phyloP scores from a whole-genome alignment of 37 sponge, comb jelly and placozoan genomes.

The Mnemiopsis leidyi region DNA sequence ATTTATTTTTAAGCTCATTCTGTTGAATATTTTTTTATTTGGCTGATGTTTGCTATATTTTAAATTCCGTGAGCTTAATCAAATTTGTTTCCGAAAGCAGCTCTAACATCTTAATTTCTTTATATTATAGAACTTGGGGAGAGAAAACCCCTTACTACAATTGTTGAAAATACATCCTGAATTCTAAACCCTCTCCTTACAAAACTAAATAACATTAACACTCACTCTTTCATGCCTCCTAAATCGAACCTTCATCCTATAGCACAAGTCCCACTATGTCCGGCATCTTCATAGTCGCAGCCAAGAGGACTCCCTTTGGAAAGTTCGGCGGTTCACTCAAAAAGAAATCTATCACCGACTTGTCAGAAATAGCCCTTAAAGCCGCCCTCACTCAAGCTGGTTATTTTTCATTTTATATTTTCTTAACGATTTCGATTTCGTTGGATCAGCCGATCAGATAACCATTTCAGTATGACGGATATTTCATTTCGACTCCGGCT shows the following conservation, averaged over 20 bases:
- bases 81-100: not conserved
- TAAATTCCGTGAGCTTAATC: not conserved
- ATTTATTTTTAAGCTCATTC: not conserved
- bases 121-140: too few relatives aligned
- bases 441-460: too few relatives aligned
- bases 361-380: constrained; percentile 73
- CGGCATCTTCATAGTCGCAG: constrained; percentile 91
- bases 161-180: too few relatives aligned
- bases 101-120: too few relatives aligned
- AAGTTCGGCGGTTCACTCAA: constrained; percentile 90
- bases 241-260: not conserved
- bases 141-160: too few relatives aligned
- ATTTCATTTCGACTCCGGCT: too few relatives aligned
- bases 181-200: too few relatives aligned
- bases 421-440: too few relatives aligned
- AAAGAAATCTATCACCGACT: constrained; percentile 77
- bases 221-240: too few relatives aligned
- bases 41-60: constrained; percentile 1
- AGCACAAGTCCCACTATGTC: constrained; percentile 23
- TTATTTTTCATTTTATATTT: too few relatives aligned
- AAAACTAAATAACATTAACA: too few relatives aligned
- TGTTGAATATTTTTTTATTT: not conserved
- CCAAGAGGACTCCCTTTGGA: constrained; percentile 96
- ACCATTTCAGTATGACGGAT: too few relatives aligned
- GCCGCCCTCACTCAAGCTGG: constrained; percentile 77